Evolutionary conservation across 1,140 invertebrate species (phyloP), one percentile per base, ranked within the genome.

Genomic region (Bombus affinis): DNA sequence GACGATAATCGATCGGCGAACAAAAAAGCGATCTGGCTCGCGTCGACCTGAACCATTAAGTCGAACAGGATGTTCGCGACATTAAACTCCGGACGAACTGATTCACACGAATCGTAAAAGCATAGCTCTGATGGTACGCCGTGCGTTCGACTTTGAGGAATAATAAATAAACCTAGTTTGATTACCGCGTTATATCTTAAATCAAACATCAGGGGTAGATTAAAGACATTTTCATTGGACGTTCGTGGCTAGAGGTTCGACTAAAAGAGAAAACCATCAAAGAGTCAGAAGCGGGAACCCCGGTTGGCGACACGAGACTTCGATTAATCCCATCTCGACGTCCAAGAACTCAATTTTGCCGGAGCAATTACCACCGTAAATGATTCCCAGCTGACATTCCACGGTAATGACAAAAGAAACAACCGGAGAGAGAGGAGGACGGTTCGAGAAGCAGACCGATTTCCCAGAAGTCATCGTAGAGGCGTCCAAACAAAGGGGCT

Each of bases 291-390:
- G 18, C 1, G 53, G 35, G 53, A 39, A 18, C 2, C 8, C 37
- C 15, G 72, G 37, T 66, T 68, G 47, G n/a, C 28, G 76, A 62
- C 59, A 81, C 80, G 75, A 12, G 88, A 73, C 70, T 81, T 89
- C 79, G 88, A 91, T 91, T 92, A 90, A 92, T 92, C 89, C 85
- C 81, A 57, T 77, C 85, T 89, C 75, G 87, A 90, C 91, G 90
- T 91, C 91, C 90, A 88, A 92, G 91, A 90, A 91, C 90, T 92
- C 87, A 90, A 93, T 93, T 93, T 92, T 72, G 86, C 83, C 42
- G 82, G 74, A 83, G 89, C 87, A 93, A 93, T 93, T 93, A 91
- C 91, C 77, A 75, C 76, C 86, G 89, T 84, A 92, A 93, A 93
- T 89, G 88, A 93, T 93, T 89, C 28, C 77, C 47, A 65, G 80